Evolutionary conservation across 2,113 vertebrate genomes (phyloP).

Genomic region (Orycteropus afer): DNA sequence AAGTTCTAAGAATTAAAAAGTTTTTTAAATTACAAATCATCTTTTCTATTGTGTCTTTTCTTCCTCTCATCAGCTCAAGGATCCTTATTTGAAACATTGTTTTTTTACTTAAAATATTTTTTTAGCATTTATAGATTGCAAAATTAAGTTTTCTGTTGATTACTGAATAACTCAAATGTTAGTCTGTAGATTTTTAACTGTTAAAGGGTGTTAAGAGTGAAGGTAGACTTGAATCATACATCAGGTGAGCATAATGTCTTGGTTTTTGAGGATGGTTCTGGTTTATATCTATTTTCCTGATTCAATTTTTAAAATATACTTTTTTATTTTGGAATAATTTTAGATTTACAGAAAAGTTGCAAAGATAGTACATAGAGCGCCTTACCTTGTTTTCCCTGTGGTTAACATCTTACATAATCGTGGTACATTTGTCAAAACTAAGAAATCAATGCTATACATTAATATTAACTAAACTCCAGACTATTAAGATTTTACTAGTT

Average conservation of each 20-base stretch:
- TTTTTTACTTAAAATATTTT: not conserved
- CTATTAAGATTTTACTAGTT: conserved; percentile 25
- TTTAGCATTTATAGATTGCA: not conserved
- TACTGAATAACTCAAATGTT: no score
- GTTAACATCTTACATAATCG: not conserved
- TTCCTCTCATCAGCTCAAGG: not conserved
- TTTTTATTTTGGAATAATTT: conserved; percentile 49
- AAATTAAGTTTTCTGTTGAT: not conserved
- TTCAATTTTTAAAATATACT: not conserved
- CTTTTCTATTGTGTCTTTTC: conserved; percentile 9
- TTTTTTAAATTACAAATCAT: not conserved
- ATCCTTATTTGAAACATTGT: not conserved
- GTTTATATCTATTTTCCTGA: conserved; percentile 3
- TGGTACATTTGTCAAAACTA: conserved; percentile 24
- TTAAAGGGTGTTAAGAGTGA: not conserved
- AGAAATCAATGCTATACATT: not conserved
- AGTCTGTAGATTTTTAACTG: conserved; percentile 24
- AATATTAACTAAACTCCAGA: not conserved
- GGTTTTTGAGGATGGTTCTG: not conserved
- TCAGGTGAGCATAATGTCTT: not conserved
- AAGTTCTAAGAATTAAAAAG: conserved; percentile 6
- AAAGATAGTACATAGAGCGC: not conserved
- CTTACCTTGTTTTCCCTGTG: not conserved
- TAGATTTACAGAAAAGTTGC: conserved; percentile 18
- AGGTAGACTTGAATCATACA: not conserved